phyloP scores from a whole-genome alignment of 2,113 vertebrate species.

The Riparia riparia region DNA sequence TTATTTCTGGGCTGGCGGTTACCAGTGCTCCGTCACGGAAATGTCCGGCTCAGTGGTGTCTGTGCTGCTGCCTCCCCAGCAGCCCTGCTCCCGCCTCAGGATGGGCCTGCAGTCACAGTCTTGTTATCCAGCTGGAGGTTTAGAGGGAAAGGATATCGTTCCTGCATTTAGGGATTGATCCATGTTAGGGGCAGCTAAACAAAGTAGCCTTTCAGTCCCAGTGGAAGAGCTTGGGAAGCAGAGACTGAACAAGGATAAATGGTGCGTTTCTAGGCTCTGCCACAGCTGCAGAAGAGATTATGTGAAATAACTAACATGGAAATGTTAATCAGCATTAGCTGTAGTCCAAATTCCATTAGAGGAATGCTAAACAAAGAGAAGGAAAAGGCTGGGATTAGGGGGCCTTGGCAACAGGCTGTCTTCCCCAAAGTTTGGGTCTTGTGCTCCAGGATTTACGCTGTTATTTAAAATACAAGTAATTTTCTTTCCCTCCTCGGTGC shows the following conservation, averaged over 20 bases:
- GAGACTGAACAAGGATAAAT: not conserved
- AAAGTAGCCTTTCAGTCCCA: not conserved
- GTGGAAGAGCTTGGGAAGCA: not conserved
- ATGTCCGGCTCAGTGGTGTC: rapidly evolving
- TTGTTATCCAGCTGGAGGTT: not conserved
- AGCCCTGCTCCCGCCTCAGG: not conserved
- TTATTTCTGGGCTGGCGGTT: slow-evolving; percentile 50
- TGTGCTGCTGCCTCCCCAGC: not conserved
- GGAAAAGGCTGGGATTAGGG: not conserved
- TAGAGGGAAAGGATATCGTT: not conserved
- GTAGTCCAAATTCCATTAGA: not conserved
- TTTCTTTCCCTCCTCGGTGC: rapidly evolving
- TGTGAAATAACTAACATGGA: not conserved
- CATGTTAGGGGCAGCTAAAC: not conserved
- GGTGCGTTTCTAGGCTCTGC: not conserved
- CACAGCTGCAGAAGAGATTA: not conserved
- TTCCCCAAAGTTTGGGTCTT: not conserved
- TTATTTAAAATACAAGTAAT: not conserved
- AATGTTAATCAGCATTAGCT: not conserved
- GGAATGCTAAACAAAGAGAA: not conserved
- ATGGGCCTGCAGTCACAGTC: not conserved
- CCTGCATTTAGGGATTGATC: not conserved
- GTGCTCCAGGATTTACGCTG: not conserved
- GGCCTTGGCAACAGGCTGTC: not conserved
- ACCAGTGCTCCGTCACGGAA: not conserved